A percentile compares a stretch with the other conserved stretches of the same genome.
Conservation (phyloP, 2,888 invertebrate species). For the Lithophane semibrunnea region DNA sequence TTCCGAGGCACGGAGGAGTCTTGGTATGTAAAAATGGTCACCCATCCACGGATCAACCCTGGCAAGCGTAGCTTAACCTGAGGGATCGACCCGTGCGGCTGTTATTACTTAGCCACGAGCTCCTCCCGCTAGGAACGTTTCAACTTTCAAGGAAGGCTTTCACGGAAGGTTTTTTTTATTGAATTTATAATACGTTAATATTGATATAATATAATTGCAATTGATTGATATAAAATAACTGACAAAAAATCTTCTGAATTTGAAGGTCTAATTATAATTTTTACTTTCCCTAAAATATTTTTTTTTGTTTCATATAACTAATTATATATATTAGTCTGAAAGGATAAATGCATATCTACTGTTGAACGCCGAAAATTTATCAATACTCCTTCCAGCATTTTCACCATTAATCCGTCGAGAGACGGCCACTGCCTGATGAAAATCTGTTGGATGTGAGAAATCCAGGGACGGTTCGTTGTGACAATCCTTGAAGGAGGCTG, state of each 20-base stretch:
- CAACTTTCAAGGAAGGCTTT: no score
- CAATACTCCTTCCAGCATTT: neutral
- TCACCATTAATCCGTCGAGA: neutral
- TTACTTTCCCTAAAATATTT: neutral
- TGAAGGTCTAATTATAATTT: neutral
- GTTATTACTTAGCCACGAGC: no score
- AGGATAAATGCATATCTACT: neutral
- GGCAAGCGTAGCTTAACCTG: no score
- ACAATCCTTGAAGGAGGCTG: neutral
- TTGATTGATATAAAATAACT: neutral
- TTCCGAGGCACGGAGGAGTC: no score
- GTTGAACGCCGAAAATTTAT: neutral
- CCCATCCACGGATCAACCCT: no score
- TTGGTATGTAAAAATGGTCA: no score
- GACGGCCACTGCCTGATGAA: neutral
- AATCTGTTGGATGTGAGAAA: neutral
- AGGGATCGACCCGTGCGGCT: no score
- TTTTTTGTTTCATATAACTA: neutral
- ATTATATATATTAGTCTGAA: slow-evolving; percentile 7
- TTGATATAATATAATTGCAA: neutral
- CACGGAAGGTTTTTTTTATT: no score
- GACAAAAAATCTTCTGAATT: neutral
- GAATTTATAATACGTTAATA: no score
- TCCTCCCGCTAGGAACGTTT: no score
- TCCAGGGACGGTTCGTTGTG: neutral